Conservation (phyloP, 2,113 vertebrate species). For the Ceyx melanurus region DNA sequence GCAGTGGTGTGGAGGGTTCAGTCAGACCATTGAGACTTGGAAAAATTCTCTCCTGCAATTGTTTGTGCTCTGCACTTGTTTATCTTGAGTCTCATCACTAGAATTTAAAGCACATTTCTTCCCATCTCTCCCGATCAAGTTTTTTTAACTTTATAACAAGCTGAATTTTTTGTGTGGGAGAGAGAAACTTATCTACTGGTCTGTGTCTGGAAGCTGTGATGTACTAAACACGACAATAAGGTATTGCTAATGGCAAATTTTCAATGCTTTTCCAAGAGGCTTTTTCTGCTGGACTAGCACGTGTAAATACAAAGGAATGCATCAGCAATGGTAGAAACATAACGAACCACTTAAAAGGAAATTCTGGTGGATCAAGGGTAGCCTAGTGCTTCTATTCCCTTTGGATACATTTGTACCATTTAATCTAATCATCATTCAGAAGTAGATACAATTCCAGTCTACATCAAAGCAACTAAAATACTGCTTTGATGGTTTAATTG, state of each 20-base stretch:
- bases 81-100: background rate
- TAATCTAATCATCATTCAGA: slow-evolving; percentile 63
- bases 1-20: background rate
- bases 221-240: background rate
- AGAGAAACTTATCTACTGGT: background rate
- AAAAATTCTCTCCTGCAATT: background rate
- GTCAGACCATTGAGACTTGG: background rate
- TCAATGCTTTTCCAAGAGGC: background rate
- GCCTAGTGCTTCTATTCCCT: slow-evolving; percentile 49
- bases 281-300: background rate
- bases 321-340: background rate
- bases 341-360: slow-evolving; percentile 40
- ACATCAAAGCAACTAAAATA: slow-evolving; percentile 76
- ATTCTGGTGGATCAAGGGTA: background rate
- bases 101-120: background rate
- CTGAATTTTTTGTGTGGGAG: background rate
- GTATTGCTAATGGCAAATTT: background rate
- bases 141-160: background rate
- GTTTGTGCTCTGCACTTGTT: background rate
- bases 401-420: slow-evolving; percentile 72
- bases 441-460: slow-evolving; percentile 59
- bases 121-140: background rate
- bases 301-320: background rate
- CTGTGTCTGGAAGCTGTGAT: background rate
- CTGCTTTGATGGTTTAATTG: slow-evolving; percentile 75